phyloP scores from a whole-genome alignment of 2,888 invertebrate genomes.

The Lagria hirta region DNA sequence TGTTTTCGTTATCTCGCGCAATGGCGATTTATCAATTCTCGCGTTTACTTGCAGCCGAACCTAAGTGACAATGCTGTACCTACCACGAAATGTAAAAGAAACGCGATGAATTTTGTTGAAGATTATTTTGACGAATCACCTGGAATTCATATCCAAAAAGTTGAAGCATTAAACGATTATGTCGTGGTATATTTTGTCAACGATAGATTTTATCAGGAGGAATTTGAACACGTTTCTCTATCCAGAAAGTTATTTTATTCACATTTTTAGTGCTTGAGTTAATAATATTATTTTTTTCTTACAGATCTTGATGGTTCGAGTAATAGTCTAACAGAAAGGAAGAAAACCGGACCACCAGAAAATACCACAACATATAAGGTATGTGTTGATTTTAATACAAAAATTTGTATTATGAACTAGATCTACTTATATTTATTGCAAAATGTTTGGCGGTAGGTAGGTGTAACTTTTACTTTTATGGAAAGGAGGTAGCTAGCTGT shows the following conservation, averaged over 20 bases:
- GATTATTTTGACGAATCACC: conserved; percentile 27
- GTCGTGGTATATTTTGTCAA: conserved; percentile 38
- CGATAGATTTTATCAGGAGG: conserved; percentile 31
- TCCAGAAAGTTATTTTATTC: not conserved
- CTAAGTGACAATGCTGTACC: too few relatives aligned
- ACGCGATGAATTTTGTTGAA: conserved; percentile 29
- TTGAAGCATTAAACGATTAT: conserved; percentile 24
- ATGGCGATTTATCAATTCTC: too few relatives aligned
- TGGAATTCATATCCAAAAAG: conserved; percentile 27
- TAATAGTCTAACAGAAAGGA: conserved; percentile 57
- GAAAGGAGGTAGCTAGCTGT: too few relatives aligned
- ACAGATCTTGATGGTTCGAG: conserved; percentile 59
- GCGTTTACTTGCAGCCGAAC: too few relatives aligned
- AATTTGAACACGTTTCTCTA: too few relatives aligned
- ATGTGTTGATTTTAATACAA: too few relatives aligned
- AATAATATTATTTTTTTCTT: conserved; percentile 29
- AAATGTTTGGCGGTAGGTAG: too few relatives aligned
- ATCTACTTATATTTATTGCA: too few relatives aligned
- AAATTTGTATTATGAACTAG: too few relatives aligned
- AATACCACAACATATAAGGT: conserved; percentile 80
- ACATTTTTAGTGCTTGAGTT: conserved; percentile 7
- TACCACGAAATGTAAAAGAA: not conserved
- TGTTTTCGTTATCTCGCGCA: conserved; percentile 19
- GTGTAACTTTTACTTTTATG: too few relatives aligned
- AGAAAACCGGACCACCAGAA: conserved; percentile 70